Percentiles rank a stretch among this genome's conserved stretches.
These are phyloP conservation scores for Ostrea edulis DNA, from an alignment of 1,140 invertebrate genomes.

Conservation along the genomic window DNA sequence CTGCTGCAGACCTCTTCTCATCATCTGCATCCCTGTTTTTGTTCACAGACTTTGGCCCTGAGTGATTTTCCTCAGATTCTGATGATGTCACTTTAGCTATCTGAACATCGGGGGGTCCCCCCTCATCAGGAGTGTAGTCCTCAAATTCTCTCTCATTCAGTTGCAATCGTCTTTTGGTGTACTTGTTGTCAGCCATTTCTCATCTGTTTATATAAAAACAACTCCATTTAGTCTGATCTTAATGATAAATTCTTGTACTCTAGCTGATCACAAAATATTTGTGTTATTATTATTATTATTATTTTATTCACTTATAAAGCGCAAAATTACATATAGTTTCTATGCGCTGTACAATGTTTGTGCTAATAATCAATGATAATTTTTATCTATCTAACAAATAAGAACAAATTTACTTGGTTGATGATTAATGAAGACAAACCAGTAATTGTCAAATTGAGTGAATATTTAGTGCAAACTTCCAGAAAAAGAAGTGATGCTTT, in stretches of 20 bases:
- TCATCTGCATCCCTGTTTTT: not conserved
- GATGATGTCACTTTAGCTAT: constrained; percentile 43
- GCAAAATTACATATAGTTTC: too few relatives aligned
- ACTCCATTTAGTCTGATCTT: not conserved
- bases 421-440: too few relatives aligned
- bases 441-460: too few relatives aligned
- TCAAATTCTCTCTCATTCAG: constrained; percentile 41
- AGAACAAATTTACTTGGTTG: too few relatives aligned
- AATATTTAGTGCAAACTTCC: too few relatives aligned
- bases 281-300: too few relatives aligned
- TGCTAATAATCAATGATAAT: too few relatives aligned
- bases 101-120: constrained; percentile 33
- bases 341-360: too few relatives aligned
- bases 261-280: not conserved
- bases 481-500: too few relatives aligned
- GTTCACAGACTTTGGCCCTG: not conserved
- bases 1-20: not conserved
- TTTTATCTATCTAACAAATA: too few relatives aligned
- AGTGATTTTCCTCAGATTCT: not conserved
- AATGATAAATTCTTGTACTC: not conserved
- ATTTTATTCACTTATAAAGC: too few relatives aligned
- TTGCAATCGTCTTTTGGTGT: constrained; percentile 7
- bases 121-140: not conserved
- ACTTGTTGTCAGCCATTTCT: constrained; percentile 34
- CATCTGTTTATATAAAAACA: too few relatives aligned